Conservation (phyloP, 1,140 invertebrate genomes). For the Eciton burchellii region DNA sequence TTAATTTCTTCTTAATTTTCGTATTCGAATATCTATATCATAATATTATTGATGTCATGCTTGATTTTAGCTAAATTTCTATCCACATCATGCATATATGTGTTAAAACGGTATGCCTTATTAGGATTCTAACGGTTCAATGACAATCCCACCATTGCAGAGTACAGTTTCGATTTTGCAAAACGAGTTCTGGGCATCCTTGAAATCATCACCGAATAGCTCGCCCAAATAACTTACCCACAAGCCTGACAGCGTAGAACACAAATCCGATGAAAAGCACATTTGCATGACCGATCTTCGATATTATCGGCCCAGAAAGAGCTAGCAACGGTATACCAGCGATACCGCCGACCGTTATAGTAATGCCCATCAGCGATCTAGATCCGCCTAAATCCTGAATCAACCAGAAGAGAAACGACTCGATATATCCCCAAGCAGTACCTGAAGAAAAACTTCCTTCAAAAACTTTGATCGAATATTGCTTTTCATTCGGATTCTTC, state of each 20-base stretch:
- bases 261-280: constrained; percentile 93
- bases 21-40: too few relatives aligned
- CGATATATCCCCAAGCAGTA: constrained; percentile 93
- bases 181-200: neutral
- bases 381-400: constrained; percentile 92
- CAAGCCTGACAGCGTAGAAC: constrained; percentile 91
- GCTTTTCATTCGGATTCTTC: neutral
- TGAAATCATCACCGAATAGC: neutral
- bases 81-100: too few relatives aligned
- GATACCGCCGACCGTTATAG: constrained; percentile 92
- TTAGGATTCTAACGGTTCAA: too few relatives aligned
- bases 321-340: constrained; percentile 92
- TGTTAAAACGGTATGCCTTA: too few relatives aligned
- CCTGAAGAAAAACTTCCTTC: constrained; percentile 85
- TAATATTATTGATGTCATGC: too few relatives aligned
- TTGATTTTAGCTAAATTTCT: too few relatives aligned
- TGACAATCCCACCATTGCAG: too few relatives aligned
- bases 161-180: too few relatives aligned
- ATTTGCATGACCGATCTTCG: constrained; percentile 92
- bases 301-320: constrained; percentile 92
- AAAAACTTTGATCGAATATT: neutral
- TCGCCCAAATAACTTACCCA: constrained; percentile 86
- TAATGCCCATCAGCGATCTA: constrained; percentile 93
- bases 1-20: too few relatives aligned
- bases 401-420: constrained; percentile 95